Evolutionary conservation across 92 coral and sea anemone genomes (phyloP).

Genomic region (Zoanthus sansibaricus): DNA sequence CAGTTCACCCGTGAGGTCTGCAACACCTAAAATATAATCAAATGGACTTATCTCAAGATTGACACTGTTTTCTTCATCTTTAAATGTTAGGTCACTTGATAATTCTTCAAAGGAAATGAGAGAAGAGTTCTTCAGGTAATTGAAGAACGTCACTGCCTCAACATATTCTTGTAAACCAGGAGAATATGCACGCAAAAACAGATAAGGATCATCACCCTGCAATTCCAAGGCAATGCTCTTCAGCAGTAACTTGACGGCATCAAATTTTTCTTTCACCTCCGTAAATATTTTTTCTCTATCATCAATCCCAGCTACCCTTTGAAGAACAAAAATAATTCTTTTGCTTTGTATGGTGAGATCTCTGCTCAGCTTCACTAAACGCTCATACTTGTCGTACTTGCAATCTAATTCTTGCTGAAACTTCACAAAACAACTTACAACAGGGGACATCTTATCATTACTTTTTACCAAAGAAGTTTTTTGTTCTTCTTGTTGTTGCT

Average conservation of each 20-base stretch:
- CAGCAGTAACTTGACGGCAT: constrained; percentile 71
- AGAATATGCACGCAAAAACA: constrained; percentile 83
- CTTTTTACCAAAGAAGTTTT: constrained; percentile 42
- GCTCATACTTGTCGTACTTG: constrained; percentile 90
- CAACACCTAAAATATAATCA: constrained; percentile 90
- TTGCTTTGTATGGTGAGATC: constrained; percentile 95
- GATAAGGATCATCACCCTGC: constrained; percentile 80
- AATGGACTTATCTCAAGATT: constrained; percentile 72
- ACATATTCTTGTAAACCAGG: constrained; percentile 95
- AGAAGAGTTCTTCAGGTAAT: constrained; percentile 73
- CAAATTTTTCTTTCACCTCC: constrained; percentile 87
- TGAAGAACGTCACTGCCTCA: constrained; percentile 84
- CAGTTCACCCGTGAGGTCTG: constrained; percentile 97
- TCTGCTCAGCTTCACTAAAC: constrained; percentile 92
- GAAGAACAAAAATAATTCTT: constrained; percentile 82
- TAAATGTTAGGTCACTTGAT: constrained; percentile 64
- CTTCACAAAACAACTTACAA: constrained; percentile 68
- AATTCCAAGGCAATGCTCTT: constrained; percentile 86
- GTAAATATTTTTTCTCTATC: constrained; percentile 63
- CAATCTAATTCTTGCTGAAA: constrained; percentile 84
- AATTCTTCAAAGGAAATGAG: constrained; percentile 79
- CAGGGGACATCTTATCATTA: constrained; percentile 70
- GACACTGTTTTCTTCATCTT: constrained; percentile 42
- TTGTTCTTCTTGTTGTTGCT: constrained; percentile 34
- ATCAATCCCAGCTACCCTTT: constrained; percentile 78